Conservation (phyloP, 2,797 vertebrate species). For the Gymnothorax reevesii region DNA sequence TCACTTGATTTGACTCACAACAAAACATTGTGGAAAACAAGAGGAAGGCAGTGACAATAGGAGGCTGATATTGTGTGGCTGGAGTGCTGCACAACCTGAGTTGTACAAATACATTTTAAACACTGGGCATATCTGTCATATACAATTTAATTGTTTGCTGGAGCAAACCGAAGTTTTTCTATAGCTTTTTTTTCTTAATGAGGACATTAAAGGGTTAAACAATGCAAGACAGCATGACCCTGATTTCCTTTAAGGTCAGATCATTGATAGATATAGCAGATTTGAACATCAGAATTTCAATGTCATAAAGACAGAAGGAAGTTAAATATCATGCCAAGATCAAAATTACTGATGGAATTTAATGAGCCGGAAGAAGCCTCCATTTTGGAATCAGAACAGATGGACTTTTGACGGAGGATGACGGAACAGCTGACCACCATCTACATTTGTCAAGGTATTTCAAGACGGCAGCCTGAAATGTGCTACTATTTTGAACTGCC, state of each 20-base stretch:
- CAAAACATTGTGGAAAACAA: too few relatives aligned
- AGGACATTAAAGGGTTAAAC: too few relatives aligned
- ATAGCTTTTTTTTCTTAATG: too few relatives aligned
- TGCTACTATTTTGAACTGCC: constrained; percentile 61
- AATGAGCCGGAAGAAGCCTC: constrained; percentile 36
- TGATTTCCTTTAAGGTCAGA: background rate
- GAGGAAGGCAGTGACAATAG: too few relatives aligned
- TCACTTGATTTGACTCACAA: too few relatives aligned
- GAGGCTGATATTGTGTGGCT: too few relatives aligned
- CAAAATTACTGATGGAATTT: background rate
- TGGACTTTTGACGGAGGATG: constrained; percentile 68
- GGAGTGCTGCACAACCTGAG: too few relatives aligned
- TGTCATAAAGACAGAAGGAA: constrained; percentile 54
- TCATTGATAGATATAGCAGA: background rate
- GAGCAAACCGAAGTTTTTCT: too few relatives aligned
- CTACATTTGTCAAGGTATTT: constrained; percentile 79
- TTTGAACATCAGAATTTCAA: constrained; percentile 59
- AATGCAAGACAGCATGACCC: background rate
- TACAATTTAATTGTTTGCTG: too few relatives aligned
- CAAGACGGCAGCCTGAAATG: constrained; percentile 69
- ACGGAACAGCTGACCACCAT: constrained; percentile 78
- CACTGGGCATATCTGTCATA: too few relatives aligned
- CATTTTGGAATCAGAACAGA: constrained; percentile 70
- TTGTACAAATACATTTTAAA: too few relatives aligned
- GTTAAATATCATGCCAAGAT: background rate